Base-by-base conservation (phyloP, 2,888 invertebrate genomes). In the Drosophila melanosoma region DNA sequence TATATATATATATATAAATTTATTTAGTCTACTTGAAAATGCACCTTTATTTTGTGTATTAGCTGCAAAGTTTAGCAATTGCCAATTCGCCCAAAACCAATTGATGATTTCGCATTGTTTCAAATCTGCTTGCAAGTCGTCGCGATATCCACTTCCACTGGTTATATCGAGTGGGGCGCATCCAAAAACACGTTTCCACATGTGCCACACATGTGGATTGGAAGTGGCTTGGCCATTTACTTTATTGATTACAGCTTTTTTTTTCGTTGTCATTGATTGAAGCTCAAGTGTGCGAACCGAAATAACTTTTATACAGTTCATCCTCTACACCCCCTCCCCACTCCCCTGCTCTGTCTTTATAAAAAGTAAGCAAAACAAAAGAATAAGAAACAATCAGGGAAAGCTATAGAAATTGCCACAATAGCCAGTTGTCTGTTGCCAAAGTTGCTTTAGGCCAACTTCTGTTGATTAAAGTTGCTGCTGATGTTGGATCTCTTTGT, bases 221-320 rank as follows among this genome's bases (percentile, higher is more conserved):
- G 71, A 83, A 87, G 80, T 82, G 80, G 45, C 68, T 68, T 58
- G 76, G 75, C 83, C 87, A 87, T 85, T 87, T 83, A 87, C 75
- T 87, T 87, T 87, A 87, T 87, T 89, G 87, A 83, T 87, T 89
- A 87, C 76, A 75, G 57, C 70, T 74, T 78, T 67, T 52, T 52
- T 36, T 52, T 57, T 20, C 45, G 45, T 45, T 42, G 36, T 56
- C 69, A 71, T 68, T 81, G 74, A 76, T 81, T 77, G 72, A 64
- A 40, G 68, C 68, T 60, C 66, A 64, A 74, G 73, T 73, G 73
- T 40, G 60, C 54, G 54, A 45, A 61, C 35, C 59, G 63, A 45
- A 53, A 54, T 48, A 69, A 74, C 76, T 79, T 74, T 71, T 45
- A 32, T 70, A 48, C 54, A 38, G 29, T 56, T 12, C 26, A 29